These are phyloP conservation scores for Nasonia giraulti DNA, from an alignment of 1,140 invertebrate genomes.

Conservation along the genomic window DNA sequence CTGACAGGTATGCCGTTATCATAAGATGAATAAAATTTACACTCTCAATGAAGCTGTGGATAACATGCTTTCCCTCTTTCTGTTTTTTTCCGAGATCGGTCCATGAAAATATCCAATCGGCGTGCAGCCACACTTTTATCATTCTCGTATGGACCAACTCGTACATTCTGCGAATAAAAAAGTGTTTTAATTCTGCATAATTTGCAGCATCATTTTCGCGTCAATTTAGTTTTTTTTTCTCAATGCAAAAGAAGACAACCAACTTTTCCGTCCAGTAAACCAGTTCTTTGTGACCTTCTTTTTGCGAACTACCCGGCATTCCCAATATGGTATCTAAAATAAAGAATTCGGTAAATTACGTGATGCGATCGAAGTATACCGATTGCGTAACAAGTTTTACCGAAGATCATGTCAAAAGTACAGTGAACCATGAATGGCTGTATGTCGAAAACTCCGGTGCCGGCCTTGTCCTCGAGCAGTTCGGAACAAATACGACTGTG, in stretches of 20 bases:
- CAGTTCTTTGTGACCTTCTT: conserved; percentile 49
- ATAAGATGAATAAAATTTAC: conserved; percentile 14
- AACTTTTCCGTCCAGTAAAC: conserved; percentile 55
- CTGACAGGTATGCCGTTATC: neutral
- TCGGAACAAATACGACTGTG: conserved; percentile 24
- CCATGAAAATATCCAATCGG: conserved; percentile 75
- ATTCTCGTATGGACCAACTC: conserved; percentile 73
- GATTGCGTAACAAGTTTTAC: conserved; percentile 46
- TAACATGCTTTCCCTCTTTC: conserved; percentile 52
- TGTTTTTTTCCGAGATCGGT: conserved; percentile 71
- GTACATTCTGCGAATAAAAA: conserved; percentile 66
- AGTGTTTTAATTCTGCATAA: neutral
- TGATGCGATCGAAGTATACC: neutral
- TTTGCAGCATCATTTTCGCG: too few relatives aligned
- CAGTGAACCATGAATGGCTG: conserved; percentile 59
- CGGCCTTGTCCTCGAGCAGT: conserved; percentile 51
- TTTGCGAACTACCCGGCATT: conserved; percentile 48
- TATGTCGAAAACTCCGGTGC: conserved; percentile 60
- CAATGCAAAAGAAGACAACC: neutral
- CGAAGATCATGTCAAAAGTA: conserved; percentile 63
- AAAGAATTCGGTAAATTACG: neutral
- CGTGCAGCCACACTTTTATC: conserved; percentile 78
- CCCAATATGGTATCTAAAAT: conserved; percentile 54
- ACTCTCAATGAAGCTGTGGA: conserved; percentile 30
- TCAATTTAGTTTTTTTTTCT: too few relatives aligned